Percentiles rank a stretch among this genome's conserved stretches.
Evolutionary conservation across 2,113 vertebrate species (phyloP).

Genomic region (Caretta caretta): DNA sequence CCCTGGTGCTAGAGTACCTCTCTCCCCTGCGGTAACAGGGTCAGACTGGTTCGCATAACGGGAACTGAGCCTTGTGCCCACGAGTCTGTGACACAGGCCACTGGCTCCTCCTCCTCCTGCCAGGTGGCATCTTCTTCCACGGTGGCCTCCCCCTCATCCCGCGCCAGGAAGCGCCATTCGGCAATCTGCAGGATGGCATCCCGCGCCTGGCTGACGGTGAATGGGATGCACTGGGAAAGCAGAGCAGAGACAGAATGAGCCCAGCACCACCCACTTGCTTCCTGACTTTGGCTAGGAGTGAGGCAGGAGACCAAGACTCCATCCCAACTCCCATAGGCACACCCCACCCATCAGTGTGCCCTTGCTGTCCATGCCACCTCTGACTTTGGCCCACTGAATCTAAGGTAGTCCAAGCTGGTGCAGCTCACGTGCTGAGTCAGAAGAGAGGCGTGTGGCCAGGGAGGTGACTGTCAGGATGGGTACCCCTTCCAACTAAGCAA

Average conservation of each 20-base stretch:
- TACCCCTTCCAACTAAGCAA: background rate
- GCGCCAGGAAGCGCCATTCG: slow-evolving; percentile 77
- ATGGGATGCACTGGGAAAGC: slow-evolving; percentile 79
- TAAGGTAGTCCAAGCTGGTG: background rate
- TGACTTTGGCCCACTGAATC: background rate
- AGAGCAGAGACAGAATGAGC: too few species aligned
- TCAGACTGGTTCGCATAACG: background rate
- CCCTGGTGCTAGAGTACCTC: slow-evolving; percentile 56
- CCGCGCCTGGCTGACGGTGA: slow-evolving; percentile 74
- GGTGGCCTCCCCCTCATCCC: slow-evolving; percentile 79
- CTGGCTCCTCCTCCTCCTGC: slow-evolving; percentile 77
- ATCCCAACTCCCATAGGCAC: too few species aligned
- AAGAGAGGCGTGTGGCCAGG: background rate
- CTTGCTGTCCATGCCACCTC: background rate
- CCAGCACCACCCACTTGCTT: rapidly evolving
- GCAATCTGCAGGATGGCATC: slow-evolving; percentile 76
- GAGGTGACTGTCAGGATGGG: too few species aligned
- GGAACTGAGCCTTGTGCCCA: slow-evolving; percentile 82
- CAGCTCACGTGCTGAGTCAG: background rate
- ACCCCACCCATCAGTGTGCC: background rate
- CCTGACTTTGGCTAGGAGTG: background rate
- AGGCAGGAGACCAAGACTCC: background rate
- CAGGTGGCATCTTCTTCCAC: background rate
- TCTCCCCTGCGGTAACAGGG: background rate
- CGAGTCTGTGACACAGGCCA: slow-evolving; percentile 60